phyloP scores from a whole-genome alignment of 1,140 invertebrate genomes.

The Aethina tumida region DNA sequence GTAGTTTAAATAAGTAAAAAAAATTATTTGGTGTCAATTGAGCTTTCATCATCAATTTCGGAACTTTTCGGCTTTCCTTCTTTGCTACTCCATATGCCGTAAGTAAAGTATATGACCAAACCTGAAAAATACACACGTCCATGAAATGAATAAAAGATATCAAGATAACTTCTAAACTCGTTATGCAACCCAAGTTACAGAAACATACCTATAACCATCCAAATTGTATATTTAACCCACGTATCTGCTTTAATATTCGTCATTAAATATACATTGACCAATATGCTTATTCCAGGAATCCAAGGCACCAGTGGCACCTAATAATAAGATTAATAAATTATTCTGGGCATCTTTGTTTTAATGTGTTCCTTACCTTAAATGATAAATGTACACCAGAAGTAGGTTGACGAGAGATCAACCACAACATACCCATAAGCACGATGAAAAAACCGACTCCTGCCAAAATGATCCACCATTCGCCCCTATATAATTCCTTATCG shows the following conservation, averaged over 20 bases:
- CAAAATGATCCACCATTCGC: slow-evolving; percentile 21
- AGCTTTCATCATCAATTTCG: too few relatives aligned
- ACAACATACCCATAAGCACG: slow-evolving; percentile 19
- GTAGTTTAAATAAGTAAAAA: too few relatives aligned
- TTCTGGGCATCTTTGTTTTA: background rate
- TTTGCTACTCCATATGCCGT: slow-evolving; percentile 47
- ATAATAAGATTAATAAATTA: slow-evolving; percentile 20
- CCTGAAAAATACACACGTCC: too few relatives aligned
- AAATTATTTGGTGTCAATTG: too few relatives aligned
- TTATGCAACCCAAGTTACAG: background rate
- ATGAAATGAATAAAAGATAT: slow-evolving; percentile 13
- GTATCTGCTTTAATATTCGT: slow-evolving; percentile 61
- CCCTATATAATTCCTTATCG: slow-evolving; percentile 22
- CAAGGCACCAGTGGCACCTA: slow-evolving; percentile 72
- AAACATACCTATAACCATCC: slow-evolving; percentile 54
- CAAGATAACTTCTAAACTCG: slow-evolving; percentile 7
- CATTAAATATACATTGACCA: slow-evolving; percentile 77
- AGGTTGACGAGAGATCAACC: slow-evolving; percentile 24
- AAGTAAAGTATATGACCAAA: slow-evolving; percentile 46
- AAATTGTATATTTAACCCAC: slow-evolving; percentile 70
- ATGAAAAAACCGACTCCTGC: slow-evolving; percentile 11
- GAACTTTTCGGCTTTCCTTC: too few relatives aligned
- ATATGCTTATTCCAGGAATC: slow-evolving; percentile 64
- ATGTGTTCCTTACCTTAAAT: slow-evolving; percentile 21
- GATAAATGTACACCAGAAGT: slow-evolving; percentile 19